A percentile compares a stretch with the other conserved stretches of the same genome.
These are phyloP conservation scores for Pseudotriccus pelzelni DNA, from an alignment of 2,797 vertebrate species.

Conservation along the genomic window DNA sequence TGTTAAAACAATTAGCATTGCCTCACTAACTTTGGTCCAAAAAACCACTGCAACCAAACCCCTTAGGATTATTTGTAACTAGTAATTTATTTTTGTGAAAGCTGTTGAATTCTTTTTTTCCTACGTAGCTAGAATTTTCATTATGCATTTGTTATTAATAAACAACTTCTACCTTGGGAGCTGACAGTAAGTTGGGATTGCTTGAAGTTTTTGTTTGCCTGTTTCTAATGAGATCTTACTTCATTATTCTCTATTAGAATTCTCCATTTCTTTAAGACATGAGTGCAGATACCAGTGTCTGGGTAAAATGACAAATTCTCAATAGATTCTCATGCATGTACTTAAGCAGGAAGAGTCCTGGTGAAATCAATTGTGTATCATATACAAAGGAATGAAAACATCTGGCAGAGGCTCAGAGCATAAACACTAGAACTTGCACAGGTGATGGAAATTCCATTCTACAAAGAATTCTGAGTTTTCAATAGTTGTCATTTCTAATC, in stretches of 20 bases:
- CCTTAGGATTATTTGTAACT: background rate
- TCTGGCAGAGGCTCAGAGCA: background rate
- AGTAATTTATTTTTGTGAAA: background rate
- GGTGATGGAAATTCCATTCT: background rate
- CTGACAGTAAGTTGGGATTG: background rate
- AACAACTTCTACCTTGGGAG: background rate
- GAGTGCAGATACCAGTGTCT: background rate
- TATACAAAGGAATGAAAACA: background rate
- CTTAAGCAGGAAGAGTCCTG: background rate
- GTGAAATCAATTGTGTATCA: background rate
- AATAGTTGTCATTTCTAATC: background rate
- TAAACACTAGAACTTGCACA: background rate
- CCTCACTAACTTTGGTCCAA: background rate
- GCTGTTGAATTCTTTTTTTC: background rate
- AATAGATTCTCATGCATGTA: background rate
- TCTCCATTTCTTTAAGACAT: background rate
- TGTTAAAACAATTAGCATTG: background rate
- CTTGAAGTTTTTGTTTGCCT: background rate
- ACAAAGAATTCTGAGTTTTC: background rate
- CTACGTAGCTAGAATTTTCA: background rate
- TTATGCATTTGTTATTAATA: background rate
- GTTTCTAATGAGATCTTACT: background rate
- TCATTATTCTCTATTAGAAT: background rate
- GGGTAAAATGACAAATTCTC: background rate
- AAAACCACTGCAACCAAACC: background rate